A percentile compares a stretch with the other conserved stretches of the same genome.
Evolutionary conservation across 2,113 vertebrate genomes (phyloP).

Genomic region (Lethenteron camtschaticum): DNA sequence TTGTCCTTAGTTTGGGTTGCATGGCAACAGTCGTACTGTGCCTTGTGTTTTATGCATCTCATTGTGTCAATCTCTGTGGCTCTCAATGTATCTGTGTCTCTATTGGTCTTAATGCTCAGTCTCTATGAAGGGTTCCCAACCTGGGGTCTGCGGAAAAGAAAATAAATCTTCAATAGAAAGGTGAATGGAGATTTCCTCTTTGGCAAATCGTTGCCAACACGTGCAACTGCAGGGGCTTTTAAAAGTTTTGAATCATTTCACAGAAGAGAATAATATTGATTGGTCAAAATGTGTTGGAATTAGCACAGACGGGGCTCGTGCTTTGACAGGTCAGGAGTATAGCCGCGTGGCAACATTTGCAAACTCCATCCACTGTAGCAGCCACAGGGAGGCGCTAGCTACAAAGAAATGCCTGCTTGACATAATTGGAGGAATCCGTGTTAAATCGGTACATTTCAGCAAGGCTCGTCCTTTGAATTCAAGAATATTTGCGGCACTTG

Average conservation of each 20-base stretch:
- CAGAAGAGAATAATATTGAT: too few species aligned
- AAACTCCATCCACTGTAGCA: conserved; percentile 5
- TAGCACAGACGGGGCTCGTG: neutral
- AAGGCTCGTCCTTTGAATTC: conserved; percentile 7
- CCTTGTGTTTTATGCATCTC: too few species aligned
- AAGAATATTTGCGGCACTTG: conserved; percentile 8
- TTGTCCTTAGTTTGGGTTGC: too few species aligned
- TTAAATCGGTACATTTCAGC: conserved; percentile 7
- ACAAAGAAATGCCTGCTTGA: conserved; percentile 7
- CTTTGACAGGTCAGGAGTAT: neutral
- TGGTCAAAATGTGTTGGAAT: neutral
- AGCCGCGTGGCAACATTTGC: neutral
- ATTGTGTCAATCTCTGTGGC: too few species aligned
- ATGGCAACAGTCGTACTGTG: too few species aligned
- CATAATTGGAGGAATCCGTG: conserved; percentile 8
- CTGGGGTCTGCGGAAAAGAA: too few species aligned
- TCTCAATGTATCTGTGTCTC: too few species aligned
- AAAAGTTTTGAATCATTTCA: neutral
- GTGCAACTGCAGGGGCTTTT: conserved; percentile 1
- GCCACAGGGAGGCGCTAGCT: conserved; percentile 8
- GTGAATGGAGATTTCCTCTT: neutral
- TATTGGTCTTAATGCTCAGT: too few species aligned
- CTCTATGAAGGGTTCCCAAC: too few species aligned
- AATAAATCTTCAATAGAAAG: neutral
- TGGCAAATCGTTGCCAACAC: neutral